Conservation (phyloP, 2,888 invertebrate species). For the Drepanosiphum platanoidis region DNA sequence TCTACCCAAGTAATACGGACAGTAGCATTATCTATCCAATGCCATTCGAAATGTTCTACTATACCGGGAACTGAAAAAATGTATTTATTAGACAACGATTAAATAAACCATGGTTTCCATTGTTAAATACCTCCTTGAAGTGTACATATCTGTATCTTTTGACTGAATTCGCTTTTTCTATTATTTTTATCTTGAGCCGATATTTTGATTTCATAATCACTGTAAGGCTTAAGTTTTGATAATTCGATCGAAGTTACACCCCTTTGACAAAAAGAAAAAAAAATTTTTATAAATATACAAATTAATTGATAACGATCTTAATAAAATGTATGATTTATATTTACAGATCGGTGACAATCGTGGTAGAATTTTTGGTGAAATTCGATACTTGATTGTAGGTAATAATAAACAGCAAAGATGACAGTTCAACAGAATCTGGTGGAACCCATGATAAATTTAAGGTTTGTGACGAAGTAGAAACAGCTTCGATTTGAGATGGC, state of each 20-base stretch:
- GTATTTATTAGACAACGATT: not conserved
- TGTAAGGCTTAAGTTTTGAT: conserved; percentile 74
- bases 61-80: conserved; percentile 50
- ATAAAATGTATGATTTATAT: not conserved
- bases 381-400: conserved; percentile 18
- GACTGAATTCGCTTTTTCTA: conserved; percentile 72
- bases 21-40: conserved; percentile 41
- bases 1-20: conserved; percentile 52
- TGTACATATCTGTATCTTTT: conserved; percentile 74
- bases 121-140: conserved; percentile 73
- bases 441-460: conserved; percentile 71
- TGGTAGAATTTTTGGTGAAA: conserved; percentile 40
- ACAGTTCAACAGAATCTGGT: conserved; percentile 64
- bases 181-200: conserved; percentile 71
- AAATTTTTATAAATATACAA: not conserved
- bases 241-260: conserved; percentile 70
- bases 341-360: conserved; percentile 41
- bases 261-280: no score
- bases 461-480: conserved; percentile 69
- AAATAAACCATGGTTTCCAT: not conserved
- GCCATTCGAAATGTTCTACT: conserved; percentile 47
- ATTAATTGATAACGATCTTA: not conserved
- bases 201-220: conserved; percentile 77
- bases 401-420: conserved; percentile 9
- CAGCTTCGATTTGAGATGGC: conserved; percentile 70